Evolutionary conservation across 2,888 invertebrate genomes (phyloP).

Genomic region (Xanthostigma xanthostigma): DNA sequence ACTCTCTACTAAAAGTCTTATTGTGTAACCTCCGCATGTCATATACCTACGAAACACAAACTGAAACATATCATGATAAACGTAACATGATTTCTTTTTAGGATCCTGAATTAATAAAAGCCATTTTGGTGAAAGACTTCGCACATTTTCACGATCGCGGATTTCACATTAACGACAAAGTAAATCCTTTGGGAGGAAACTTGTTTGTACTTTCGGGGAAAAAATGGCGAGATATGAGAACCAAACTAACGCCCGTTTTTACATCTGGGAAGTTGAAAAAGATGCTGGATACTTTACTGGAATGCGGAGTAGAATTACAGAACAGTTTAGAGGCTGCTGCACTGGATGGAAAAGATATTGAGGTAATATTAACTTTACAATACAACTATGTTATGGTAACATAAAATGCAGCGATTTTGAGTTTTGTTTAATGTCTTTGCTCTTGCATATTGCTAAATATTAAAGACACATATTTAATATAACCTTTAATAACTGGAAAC

Average conservation of each 20-base stretch:
- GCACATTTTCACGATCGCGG: slow-evolving; percentile 16
- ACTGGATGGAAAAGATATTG: too few species aligned
- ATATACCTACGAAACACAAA: too few species aligned
- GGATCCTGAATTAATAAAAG: slow-evolving; percentile 20
- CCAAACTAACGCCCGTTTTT: slow-evolving; percentile 6
- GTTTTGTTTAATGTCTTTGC: too few species aligned
- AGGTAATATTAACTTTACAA: too few species aligned
- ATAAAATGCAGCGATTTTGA: too few species aligned
- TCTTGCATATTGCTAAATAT: too few species aligned
- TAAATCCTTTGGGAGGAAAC: slow-evolving; percentile 6
- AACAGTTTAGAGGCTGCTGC: background rate
- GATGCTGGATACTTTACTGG: slow-evolving; percentile 7
- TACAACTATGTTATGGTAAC: too few species aligned
- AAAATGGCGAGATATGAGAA: slow-evolving; percentile 7
- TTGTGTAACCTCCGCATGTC: too few species aligned
- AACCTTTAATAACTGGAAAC: too few species aligned
- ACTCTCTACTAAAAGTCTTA: too few species aligned
- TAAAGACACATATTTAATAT: too few species aligned
- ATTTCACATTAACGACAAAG: slow-evolving; percentile 6
- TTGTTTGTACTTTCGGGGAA: slow-evolving; percentile 8
- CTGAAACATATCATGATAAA: too few species aligned
- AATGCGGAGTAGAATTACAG: slow-evolving; percentile 2
- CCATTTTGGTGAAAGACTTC: slow-evolving; percentile 21
- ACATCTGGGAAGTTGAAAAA: slow-evolving; percentile 9
- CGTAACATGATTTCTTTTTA: background rate